These are phyloP conservation scores for Thaumatotibia leucotreta DNA, from an alignment of 1,140 invertebrate genomes.

Conservation along the genomic window DNA sequence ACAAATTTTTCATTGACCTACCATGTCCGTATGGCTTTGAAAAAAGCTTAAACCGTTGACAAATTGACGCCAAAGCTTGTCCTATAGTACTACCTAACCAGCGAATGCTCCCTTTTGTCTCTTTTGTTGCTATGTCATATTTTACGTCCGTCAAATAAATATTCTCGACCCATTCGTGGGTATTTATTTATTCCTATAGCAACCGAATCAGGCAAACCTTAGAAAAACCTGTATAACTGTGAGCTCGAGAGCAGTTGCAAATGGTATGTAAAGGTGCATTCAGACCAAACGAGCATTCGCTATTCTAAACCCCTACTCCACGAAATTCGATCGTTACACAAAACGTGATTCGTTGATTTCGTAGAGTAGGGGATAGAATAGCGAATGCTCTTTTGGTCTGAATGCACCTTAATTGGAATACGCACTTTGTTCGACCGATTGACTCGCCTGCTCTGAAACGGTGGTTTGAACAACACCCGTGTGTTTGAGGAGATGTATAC, in stretches of 20 bases:
- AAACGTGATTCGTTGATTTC: too few relatives aligned
- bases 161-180: not conserved
- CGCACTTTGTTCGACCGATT: not conserved
- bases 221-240: not conserved
- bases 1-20: constrained; percentile 4
- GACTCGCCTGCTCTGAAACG: not conserved
- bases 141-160: not conserved
- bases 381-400: too few relatives aligned
- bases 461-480: not conserved
- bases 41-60: not conserved
- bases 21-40: not conserved
- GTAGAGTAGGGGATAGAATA: too few relatives aligned
- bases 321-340: too few relatives aligned
- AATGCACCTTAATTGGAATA: too few relatives aligned
- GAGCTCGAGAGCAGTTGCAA: too few relatives aligned
- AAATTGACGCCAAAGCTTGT: not conserved
- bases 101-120: not conserved
- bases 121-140: not conserved
- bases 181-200: not conserved
- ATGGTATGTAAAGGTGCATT: too few relatives aligned
- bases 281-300: too few relatives aligned
- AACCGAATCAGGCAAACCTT: not conserved
- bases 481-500: not conserved
- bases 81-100: not conserved
- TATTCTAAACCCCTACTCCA: too few relatives aligned